These are phyloP conservation scores for Alloplasta piceator DNA, from an alignment of 2,888 invertebrate genomes.

Conservation along the genomic window DNA sequence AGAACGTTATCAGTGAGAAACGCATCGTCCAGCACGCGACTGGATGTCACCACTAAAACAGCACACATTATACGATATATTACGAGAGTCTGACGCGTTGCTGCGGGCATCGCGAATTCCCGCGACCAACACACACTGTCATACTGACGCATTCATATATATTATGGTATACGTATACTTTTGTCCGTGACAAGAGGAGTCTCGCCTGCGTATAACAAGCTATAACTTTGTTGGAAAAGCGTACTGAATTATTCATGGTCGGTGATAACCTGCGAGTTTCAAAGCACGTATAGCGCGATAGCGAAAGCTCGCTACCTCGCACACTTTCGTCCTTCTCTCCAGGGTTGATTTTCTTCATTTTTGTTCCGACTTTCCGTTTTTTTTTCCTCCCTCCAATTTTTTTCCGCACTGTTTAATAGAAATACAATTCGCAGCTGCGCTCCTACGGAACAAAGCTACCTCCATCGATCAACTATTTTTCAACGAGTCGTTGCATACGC, in stretches of 20 bases:
- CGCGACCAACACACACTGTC: constrained; percentile 11
- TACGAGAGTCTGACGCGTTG: constrained; percentile 41
- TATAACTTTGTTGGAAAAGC: constrained; percentile 70
- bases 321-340: constrained; percentile 37
- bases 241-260: constrained; percentile 69
- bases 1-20: constrained; percentile 58
- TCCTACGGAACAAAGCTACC: not conserved
- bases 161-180: constrained; percentile 3
- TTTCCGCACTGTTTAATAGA: constrained; percentile 48
- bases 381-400: not conserved
- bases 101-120: constrained; percentile 36
- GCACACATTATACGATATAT: constrained; percentile 25
- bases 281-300: constrained; percentile 67
- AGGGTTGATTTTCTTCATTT: constrained; percentile 17
- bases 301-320: constrained; percentile 58
- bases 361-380: constrained; percentile 25
- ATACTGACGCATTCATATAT: constrained; percentile 2
- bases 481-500: too few species aligned
- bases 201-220: constrained; percentile 68
- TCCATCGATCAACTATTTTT: too few species aligned
- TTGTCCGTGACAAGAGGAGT: constrained; percentile 55
- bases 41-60: not conserved
- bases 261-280: constrained; percentile 69
- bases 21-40: constrained; percentile 46
- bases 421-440: constrained; percentile 16